Percentiles rank a stretch among this genome's conserved stretches.
These are phyloP conservation scores for Calonectris borealis DNA, from an alignment of 2,113 vertebrate species.

Conservation along the genomic window DNA sequence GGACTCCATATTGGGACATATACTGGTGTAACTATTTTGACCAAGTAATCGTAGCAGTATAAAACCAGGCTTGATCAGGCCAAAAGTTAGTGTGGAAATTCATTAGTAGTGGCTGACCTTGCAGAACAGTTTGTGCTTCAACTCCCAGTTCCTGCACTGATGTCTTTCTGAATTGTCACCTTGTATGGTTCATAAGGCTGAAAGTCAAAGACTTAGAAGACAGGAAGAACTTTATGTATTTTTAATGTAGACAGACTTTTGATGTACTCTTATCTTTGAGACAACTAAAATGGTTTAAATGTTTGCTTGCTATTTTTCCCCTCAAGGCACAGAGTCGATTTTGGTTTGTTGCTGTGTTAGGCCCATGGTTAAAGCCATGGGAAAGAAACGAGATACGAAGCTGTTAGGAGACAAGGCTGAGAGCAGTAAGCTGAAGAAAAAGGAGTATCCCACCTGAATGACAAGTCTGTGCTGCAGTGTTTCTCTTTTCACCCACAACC, in stretches of 20 bases:
- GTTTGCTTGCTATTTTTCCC: neutral
- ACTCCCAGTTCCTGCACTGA: neutral
- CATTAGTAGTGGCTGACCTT: neutral
- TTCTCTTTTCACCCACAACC: neutral
- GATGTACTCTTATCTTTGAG: neutral
- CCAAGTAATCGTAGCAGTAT: neutral
- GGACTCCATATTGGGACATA: neutral
- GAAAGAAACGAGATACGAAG: neutral
- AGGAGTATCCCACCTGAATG: neutral
- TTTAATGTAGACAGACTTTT: neutral
- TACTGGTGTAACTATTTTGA: neutral
- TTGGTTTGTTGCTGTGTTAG: neutral
- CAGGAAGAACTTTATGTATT: neutral
- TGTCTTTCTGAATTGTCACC: neutral
- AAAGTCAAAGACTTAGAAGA: neutral
- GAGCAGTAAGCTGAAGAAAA: neutral
- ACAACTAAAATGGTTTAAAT: neutral
- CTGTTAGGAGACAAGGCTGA: neutral
- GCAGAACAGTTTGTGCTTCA: neutral
- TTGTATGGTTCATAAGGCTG: neutral
- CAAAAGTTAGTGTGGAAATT: neutral
- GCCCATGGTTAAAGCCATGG: neutral
- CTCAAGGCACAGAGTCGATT: neutral
- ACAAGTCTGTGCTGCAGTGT: neutral
- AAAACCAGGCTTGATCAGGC: neutral